Evolutionary conservation across 1,140 invertebrate species (phyloP), one percentile per base, ranked within the genome.

Genomic region (Penaeus japonicus): DNA sequence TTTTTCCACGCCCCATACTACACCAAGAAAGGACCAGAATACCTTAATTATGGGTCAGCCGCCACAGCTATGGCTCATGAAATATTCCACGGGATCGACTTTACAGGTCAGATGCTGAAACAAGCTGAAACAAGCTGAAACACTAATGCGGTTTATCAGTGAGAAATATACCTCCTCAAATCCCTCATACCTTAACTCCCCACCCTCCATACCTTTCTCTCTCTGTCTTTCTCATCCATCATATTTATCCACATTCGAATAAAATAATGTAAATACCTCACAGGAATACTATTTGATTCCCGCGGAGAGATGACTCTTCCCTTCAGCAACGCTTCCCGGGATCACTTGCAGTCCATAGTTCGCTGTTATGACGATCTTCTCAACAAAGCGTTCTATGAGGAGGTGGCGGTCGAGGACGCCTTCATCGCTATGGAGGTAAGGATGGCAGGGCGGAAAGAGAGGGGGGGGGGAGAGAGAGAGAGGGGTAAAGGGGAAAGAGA

Each of bases 1-100:
- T 89, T 89, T 57, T 89, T 89, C 57, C 65, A 84, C 2, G 17
- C 70, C 3, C 87, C 87, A 17, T 89, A 79, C 73, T 82, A 89
- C 87, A 65, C 20, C 17, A 20, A 18, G 4, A 18, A 47, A 5
- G 54, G 70, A 10, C 87, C 87, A 54, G 73, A 84, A 32, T 89
- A 89, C 30, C 27, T 89, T 18, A 89, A 89, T 24, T 89, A 83
- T 27, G 87, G 87, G 30, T 84, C 82, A 4, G 75, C 81, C n/a
- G 81, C 53, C 22, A 78, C 75, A 2, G 24, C 87, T 24, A 84
- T 84, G 32, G 86, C 86, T 10, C 86, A 88, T 47, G 86, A 88
- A 55, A 88, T 88, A 22, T 83, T 88, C 39, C 86, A 88, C 39
- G 55, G 55, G 2, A 12, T 88, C 1, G 86, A 88, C n/a, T 78